Base-by-base conservation (phyloP, 2,113 vertebrate species). In the Hystrix cristata region DNA sequence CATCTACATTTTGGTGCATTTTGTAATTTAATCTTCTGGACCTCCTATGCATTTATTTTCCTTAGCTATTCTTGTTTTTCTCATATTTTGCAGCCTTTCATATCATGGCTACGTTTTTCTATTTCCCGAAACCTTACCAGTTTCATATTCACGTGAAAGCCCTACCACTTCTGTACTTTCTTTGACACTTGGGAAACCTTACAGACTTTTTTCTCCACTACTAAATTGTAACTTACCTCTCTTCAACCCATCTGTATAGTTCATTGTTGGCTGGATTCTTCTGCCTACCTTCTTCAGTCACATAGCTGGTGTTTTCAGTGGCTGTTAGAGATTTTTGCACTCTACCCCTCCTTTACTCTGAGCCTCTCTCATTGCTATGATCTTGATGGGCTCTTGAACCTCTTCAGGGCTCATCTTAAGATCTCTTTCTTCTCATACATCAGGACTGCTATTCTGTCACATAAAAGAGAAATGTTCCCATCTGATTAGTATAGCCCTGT, bases 11-110 rank as follows among this genome's bases (percentile, higher is more conserved):
- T 51, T 96, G 57, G 62, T 92, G 21, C 64, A 85, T 93, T 93
- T 96, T 95, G 69, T 90, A 90, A 86, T 90, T 93, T 90, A 87
- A 81, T 93, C 60, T 95, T 96, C 90, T 89, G 53, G 76, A 76
- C 43, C 91, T 92, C 76, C 72, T 81, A 60, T 29, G 65, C 62
- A 90, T 95, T 85, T 79, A 69, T 90, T 97, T 97, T 95, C 82
- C 94, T 92, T 74, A 48, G 78, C 84, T 84, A 7, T 83, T 93
- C 59, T 93, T n/a, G 6, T 94, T 96, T 97, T 81, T 86, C 87
- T 94, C 23, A 51, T 83, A 23, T 84, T 78, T 90, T 90, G 59
- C 94, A 87, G 14, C 67, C 89, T 64, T 91, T 97, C 83, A 80
- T 38, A 43, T 59, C 71, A 78, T 80, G 69, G 74, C 91, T 71